Conservation (phyloP, 2,888 invertebrate species). For the Laspeyria flexula region DNA sequence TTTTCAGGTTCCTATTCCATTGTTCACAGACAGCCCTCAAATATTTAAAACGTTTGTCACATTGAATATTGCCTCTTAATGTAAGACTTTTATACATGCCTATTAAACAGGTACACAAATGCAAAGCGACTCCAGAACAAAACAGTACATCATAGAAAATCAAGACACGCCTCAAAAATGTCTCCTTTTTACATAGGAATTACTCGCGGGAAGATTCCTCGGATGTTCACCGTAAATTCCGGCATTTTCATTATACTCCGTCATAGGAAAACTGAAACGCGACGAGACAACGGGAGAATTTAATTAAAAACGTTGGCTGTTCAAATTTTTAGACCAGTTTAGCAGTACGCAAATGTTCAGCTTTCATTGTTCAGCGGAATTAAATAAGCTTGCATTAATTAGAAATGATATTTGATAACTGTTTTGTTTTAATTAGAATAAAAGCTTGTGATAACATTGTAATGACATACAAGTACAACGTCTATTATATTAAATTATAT, state of each 20-base stretch:
- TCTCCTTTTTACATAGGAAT: constrained; percentile 56
- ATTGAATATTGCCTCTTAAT: not conserved
- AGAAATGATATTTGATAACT: constrained; percentile 6
- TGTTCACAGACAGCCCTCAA: not conserved
- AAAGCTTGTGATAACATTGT: not conserved
- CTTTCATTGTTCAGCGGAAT: constrained; percentile 24
- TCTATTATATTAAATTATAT: too few species aligned
- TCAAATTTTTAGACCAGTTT: constrained; percentile 49
- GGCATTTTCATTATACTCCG: constrained; percentile 72
- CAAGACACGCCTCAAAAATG: constrained; percentile 59
- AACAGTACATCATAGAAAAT: constrained; percentile 52
- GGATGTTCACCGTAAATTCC: constrained; percentile 58
- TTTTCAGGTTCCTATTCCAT: not conserved
- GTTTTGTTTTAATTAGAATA: not conserved
- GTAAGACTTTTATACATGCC: not conserved
- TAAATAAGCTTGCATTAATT: constrained; percentile 18
- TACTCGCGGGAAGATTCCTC: constrained; percentile 52
- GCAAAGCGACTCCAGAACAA: constrained; percentile 13
- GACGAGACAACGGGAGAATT: constrained; percentile 65
- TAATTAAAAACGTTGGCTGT: constrained; percentile 67
- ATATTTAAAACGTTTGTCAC: not conserved
- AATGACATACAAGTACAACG: too few species aligned
- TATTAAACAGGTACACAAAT: not conserved
- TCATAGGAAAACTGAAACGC: constrained; percentile 70
- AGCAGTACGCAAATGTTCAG: constrained; percentile 36